Evolutionary conservation across 2,113 vertebrate species (phyloP), one percentile per base, ranked within the genome.

Genomic region (Gobio gobio): DNA sequence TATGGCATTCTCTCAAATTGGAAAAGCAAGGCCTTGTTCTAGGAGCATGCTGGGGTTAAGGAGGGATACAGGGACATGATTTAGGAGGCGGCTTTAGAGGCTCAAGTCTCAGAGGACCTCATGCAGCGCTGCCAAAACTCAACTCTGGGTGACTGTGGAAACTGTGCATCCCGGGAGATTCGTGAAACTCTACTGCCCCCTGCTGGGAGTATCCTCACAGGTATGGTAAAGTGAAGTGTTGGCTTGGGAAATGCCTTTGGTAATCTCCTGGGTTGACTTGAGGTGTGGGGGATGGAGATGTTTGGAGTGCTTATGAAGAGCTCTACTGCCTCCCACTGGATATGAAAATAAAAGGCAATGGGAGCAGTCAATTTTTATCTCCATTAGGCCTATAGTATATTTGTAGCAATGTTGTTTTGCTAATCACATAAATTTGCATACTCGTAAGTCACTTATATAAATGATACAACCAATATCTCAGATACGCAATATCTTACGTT

Each of bases 111-210:
- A 5, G 58, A 76, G 58, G 58, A 64, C 78, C 59, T 80, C 85
- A 82, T 82, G 49, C 83, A 82, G 83, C 43, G 33, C 16, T 12
- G 58, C 68, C 51, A 76, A 74, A 40, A 33, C 59, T 85, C 29
- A 36, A 26, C 70, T 49, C 47, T n/a, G 59, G 43, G 45, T 40
- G 54, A 75, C 68, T 64, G 54, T 22, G 61, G 61, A 43, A 84
- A 45, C 18, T 18, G 18, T 75, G 45, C 22, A 10, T 82, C 22
- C 33, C 66, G 29, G 18, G 20, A 78, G 29, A 66, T 88, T 49
- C 1, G n/a, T 86, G 84, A 58, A 86, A n/a, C 84, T 88, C 75
- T 75, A 83, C 36, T 78, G 58, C 87, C 87, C 64, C 66, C 87
- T 86, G 47, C 29, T 83, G 87, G 70, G 14, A 72, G 26, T 10